Base-by-base conservation (phyloP, 1,140 invertebrate species). In the Heliconius nattereri region DNA sequence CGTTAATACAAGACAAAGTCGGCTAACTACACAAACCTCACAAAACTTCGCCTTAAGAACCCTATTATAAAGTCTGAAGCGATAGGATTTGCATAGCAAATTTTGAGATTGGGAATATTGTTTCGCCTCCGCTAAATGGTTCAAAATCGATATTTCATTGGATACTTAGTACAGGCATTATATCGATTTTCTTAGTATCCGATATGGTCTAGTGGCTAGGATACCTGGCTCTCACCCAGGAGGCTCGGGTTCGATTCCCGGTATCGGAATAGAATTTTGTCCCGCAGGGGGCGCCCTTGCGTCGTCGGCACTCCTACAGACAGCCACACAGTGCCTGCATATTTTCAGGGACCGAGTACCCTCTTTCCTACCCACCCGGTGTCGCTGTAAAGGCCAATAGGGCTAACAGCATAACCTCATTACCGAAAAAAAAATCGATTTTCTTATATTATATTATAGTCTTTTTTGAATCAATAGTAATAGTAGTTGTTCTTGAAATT, bases 121-220 rank as follows among this genome's bases (percentile, higher is more conserved):
- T 72, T 72, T 72, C 71, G 29, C n/a, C 71, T 72, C 71, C 71
- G 32, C 71, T 72, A 72, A 72, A 72, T 40, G 71, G 71, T 72
- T 72, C 71, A 37, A 72, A 20, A 72, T 72, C 71, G 71, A 72
- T 40, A 72, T 72, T 72, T 72, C n/a, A 72, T 72, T 72, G 35
- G 32, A 37, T 37, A 72, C 35, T 75, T 75, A 32, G 49, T 75
- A 72, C 35, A 37, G 71, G 9, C 71, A n/a, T 72, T 72, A 40
- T 37, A 72, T 72, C 71, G 35, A 40, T 29, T 60, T 57, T 57
- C n/a, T n/a, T n/a, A 57, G 0, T 11, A 86, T 90, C 89, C 89
- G 89, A 90, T 66, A 90, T 90, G 89, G 85, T 85, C 83, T 85
- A 85, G 85, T 85, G 85, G 85, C 85, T 85, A 85, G 85, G 83